Evolutionary conservation across 92 coral and sea anemone species (phyloP).

Genomic region (Nematostella vectensis): DNA sequence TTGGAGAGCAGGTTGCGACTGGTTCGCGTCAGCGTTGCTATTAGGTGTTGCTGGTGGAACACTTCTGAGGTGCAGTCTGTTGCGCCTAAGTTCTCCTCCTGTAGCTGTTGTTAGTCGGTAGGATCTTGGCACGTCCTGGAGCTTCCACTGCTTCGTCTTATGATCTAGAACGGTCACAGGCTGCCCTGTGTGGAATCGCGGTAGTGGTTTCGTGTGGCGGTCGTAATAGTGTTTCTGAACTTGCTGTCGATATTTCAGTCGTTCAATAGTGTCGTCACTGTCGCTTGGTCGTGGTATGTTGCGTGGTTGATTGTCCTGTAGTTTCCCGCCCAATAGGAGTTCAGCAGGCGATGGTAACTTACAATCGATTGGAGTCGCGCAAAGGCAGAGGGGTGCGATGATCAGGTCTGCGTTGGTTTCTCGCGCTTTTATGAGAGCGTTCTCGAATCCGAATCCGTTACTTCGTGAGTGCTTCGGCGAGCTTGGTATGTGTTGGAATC

Average conservation of each 20-base stretch:
- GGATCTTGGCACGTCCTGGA: constrained; percentile 13
- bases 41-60: background rate
- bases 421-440: constrained; percentile 12
- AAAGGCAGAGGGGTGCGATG: constrained; percentile 20
- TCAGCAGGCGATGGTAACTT: constrained; percentile 49
- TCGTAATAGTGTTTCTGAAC: constrained; percentile 12
- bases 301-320: constrained; percentile 38
- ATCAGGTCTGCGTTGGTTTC: constrained; percentile 20
- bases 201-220: constrained; percentile 4
- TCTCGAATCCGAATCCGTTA: constrained; percentile 28
- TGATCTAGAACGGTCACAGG: constrained; percentile 6
- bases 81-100: constrained; percentile 15
- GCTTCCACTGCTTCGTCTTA: constrained; percentile 6
- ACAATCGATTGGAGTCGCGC: constrained; percentile 12
- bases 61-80: constrained; percentile 4
- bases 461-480: constrained; percentile 42
- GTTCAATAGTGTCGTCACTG: constrained; percentile 12
- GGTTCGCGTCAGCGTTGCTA: background rate
- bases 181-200: constrained; percentile 10
- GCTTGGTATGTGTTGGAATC: constrained; percentile 44
- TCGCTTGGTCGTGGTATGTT: constrained; percentile 5
- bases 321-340: constrained; percentile 27
- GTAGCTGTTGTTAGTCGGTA: constrained; percentile 11
- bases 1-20: background rate
- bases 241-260: constrained; percentile 2